Evolutionary conservation across 2,888 invertebrate species (phyloP).

Genomic region (Ectemnius lituratus): DNA sequence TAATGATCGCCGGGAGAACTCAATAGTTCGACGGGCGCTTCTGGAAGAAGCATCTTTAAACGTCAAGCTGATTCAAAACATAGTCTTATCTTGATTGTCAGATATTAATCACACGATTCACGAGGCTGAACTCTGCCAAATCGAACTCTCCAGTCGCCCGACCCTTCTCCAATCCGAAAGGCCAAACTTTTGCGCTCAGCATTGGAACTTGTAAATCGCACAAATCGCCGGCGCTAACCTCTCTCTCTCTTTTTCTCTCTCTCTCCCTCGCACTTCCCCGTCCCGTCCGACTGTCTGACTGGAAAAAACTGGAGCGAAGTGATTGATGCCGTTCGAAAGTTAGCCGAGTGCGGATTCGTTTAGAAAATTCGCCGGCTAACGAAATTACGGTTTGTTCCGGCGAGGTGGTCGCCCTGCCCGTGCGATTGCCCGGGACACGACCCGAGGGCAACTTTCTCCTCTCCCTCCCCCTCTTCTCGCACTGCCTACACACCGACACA

Average conservation of each 20-base stretch:
- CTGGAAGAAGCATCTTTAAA: too few relatives aligned
- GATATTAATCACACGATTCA: slow-evolving; percentile 57
- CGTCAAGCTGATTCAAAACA: too few relatives aligned
- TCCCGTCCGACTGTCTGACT: neutral
- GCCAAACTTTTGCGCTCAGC: slow-evolving; percentile 42
- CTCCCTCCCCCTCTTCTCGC: too few relatives aligned
- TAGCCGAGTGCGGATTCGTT: slow-evolving; percentile 54
- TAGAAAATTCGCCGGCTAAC: slow-evolving; percentile 57
- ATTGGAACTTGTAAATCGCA: slow-evolving; percentile 43
- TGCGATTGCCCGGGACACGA: slow-evolving; percentile 22
- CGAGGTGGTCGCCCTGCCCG: slow-evolving; percentile 28
- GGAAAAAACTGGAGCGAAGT: slow-evolving; percentile 40
- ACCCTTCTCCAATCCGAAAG: slow-evolving; percentile 27
- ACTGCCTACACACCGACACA: too few relatives aligned
- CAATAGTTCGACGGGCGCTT: too few relatives aligned
- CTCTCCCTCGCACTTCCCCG: too few relatives aligned
- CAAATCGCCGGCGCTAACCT: slow-evolving; percentile 12
- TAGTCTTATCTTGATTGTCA: neutral
- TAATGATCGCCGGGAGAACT: too few relatives aligned
- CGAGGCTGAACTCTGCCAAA: neutral
- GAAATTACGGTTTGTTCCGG: slow-evolving; percentile 53
- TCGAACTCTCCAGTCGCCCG: slow-evolving; percentile 11
- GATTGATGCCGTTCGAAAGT: slow-evolving; percentile 55
- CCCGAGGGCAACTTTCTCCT: neutral
- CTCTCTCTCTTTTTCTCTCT: too few relatives aligned